Evolutionary conservation across 2,888 invertebrate genomes (phyloP), one percentile per base, ranked within the genome.

Genomic region (Drosophila hamatofila): DNA sequence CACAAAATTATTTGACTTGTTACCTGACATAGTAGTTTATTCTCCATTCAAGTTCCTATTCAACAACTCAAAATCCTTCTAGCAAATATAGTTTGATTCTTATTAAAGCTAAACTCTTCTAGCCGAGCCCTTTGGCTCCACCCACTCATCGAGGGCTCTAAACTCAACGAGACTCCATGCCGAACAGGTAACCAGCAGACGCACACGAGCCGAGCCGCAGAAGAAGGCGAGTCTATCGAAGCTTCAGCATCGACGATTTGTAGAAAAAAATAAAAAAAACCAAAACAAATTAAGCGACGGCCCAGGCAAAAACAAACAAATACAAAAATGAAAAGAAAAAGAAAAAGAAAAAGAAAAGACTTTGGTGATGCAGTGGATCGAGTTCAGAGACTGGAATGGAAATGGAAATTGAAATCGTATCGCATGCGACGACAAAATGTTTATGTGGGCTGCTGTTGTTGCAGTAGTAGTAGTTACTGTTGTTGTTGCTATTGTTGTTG

Each of bases 231-330:
- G 58, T 72, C 63, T 85, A 88, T 86, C 86, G 71, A 16, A 56
- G 58, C 37, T 67, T 56, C 71, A 77, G 72, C 77, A 89, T 82
- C 90, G 60, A 61, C 90, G 80, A 89, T 85, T 88, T 86, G 85
- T 90, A 78, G 75, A 69, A 74, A 72, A 68, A 68, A 76, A 70
- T 75, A 68, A 25, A 44, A 25, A 70, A 76, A 71, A n/a, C n/a
- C n/a, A n/a, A 77, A 87, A 83, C 89, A 86, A 90, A 90, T 86
- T 83, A 83, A 80, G 69, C 81, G 44, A 54, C 73, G 57, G 70
- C 46, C 39, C 46, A 64, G 48, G 18, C 76, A 56, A 5, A 23
- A 33, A 2, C 35, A 37, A 37, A 37, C 35, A 37, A 37, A 37
- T 16, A 37, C 35, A 37, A 16, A 37, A 37, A 16, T 37, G 35